A percentile compares a stretch with the other conserved stretches of the same genome.
phyloP scores from a whole-genome alignment of 2,797 vertebrate species.

The Cuniculus paca region DNA sequence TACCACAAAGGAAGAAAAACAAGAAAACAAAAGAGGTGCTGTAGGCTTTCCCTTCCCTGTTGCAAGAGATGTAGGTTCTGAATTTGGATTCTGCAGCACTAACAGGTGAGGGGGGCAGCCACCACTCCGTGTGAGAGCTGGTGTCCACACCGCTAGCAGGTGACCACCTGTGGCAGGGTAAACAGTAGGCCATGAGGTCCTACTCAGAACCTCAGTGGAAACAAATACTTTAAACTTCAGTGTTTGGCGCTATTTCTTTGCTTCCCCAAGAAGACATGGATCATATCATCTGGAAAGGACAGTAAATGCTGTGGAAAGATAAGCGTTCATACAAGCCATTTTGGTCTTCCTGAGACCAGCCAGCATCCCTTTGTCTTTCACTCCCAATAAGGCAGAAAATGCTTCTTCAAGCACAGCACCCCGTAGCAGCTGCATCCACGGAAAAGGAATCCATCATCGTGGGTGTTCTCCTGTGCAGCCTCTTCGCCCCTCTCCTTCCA shows the following conservation, averaged over 20 bases:
- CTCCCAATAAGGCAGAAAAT: background rate
- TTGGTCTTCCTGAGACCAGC: background rate
- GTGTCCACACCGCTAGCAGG: background rate
- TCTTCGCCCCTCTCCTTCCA: background rate
- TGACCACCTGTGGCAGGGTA: background rate
- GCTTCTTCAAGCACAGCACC: no score
- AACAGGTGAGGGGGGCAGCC: background rate
- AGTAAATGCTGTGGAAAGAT: background rate
- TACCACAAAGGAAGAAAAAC: background rate
- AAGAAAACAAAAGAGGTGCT: background rate
- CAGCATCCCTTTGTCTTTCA: background rate
- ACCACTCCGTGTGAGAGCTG: background rate
- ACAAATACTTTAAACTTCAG: background rate
- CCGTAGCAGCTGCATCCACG: background rate
- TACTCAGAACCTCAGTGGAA: background rate
- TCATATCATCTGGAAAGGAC: background rate
- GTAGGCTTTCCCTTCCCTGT: background rate
- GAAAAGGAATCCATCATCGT: background rate
- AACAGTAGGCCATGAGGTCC: background rate
- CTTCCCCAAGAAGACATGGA: background rate
- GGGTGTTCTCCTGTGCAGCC: background rate
- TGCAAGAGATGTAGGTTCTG: background rate
- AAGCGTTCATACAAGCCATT: background rate
- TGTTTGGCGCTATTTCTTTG: background rate
- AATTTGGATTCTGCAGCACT: background rate